Evolutionary conservation across 2,113 vertebrate species (phyloP), one percentile per base, ranked within the genome.

Genomic region (Gopherus evgoodei): DNA sequence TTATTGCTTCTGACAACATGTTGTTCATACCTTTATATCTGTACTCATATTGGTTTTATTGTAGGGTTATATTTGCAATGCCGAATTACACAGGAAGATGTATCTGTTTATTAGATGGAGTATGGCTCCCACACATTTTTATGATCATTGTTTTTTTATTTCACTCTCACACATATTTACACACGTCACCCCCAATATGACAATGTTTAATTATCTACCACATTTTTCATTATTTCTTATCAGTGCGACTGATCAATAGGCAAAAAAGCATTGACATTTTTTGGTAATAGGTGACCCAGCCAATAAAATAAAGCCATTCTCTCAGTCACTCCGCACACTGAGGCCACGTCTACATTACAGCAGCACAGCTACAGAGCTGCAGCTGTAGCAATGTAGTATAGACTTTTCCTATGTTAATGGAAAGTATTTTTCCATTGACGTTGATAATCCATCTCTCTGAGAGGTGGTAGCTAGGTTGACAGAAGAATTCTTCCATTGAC

Each of bases 1-100:
- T 96, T 95, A 93, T 90, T 95, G 85, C 95, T 96, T 95, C 82
- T 96, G 95, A 97, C 94, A 98, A 94, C 96, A 90, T 94, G 86
- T 93, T 97, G 75, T 85, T 93, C 95, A 82, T 95, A 90, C 93
- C 76, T 96, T 97, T 95, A 93, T 95, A 96, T 90, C 76, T 97
- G 79, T 96, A 96, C 42, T 90, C 93, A 90, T 44, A 86, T 86
- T 91, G 76, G 69, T 84, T 96, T 94, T 91, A 91, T 87, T 94
- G 85, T 83, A 47, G 75, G 35, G 3, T 91, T 96, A 94, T 95
- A 81, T 96, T 21, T 91, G 81, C 93, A 90, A 89, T 81, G 86
- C 31, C 54, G 88, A 97, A 97, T 97, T 96, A 96, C 44, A 86
- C 38, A 91, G 25, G 93, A 96, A 93, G 62, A 90, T 52, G 0